Conservation (phyloP, 1,140 invertebrate genomes). For the Trichomalopsis sarcophagae region DNA sequence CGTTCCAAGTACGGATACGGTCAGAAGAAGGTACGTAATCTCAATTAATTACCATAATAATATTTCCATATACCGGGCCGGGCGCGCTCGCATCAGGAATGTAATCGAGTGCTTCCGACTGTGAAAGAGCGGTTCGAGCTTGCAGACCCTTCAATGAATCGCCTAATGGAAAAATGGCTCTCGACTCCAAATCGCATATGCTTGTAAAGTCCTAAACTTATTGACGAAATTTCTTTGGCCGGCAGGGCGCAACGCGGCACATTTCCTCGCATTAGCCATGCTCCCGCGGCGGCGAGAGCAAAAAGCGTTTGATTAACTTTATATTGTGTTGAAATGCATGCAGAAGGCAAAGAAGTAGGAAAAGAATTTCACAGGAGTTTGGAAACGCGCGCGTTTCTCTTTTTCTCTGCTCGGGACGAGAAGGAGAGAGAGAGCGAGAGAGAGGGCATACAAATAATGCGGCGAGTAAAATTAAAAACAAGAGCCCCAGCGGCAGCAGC, state of each 20-base stretch:
- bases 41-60: constrained; percentile 1
- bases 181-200: no score
- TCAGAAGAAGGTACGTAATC: constrained; percentile 13
- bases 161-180: no score
- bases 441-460: neutral
- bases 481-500: neutral
- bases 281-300: neutral
- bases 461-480: constrained; percentile 24
- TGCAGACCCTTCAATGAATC: no score
- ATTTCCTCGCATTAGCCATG: neutral
- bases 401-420: neutral
- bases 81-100: no score
- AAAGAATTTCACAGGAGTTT: constrained; percentile 19
- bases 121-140: no score
- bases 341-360: neutral
- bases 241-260: neutral
- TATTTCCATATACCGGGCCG: neutral
- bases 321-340: neutral
- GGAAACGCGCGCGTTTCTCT: constrained; percentile 6
- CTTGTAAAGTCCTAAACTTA: neutral
- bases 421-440: neutral
- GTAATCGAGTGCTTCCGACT: no score
- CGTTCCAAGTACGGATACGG: constrained; percentile 46
- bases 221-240: neutral
- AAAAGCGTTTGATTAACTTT: neutral